phyloP scores from a whole-genome alignment of 2,113 vertebrate genomes.

The Nothocercus julius region DNA sequence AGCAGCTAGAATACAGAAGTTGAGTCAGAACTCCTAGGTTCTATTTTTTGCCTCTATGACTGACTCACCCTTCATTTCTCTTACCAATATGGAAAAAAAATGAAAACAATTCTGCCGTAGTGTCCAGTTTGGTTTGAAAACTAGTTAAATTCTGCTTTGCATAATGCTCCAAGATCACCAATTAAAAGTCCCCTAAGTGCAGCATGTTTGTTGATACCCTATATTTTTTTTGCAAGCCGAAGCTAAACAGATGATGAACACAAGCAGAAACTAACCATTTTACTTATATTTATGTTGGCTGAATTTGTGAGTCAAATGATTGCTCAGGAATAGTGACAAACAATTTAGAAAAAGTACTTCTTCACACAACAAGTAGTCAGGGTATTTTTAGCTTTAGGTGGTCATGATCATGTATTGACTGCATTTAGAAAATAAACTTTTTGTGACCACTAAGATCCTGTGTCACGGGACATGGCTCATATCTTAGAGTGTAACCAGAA shows the following conservation, averaged over 20 bases:
- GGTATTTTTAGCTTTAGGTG: neutral
- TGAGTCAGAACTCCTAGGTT: neutral
- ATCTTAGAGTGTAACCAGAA: neutral
- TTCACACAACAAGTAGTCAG: neutral
- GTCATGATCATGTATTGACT: neutral
- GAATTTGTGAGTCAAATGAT: neutral
- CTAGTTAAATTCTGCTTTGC: neutral
- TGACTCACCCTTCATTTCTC: neutral
- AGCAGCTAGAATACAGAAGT: neutral
- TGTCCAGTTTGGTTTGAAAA: neutral
- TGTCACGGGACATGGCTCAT: rapidly evolving
- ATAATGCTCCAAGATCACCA: neutral
- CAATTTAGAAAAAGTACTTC: neutral
- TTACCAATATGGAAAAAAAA: neutral
- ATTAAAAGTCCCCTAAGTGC: neutral
- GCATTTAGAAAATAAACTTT: neutral
- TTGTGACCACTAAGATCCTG: neutral
- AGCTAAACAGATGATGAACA: neutral
- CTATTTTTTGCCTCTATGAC: neutral
- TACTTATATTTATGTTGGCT: neutral
- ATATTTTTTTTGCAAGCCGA: neutral
- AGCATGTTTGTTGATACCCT: neutral
- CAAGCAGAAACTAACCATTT: neutral
- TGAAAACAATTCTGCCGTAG: rapidly evolving
- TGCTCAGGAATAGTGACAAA: neutral